Conservation (phyloP, 2,797 vertebrate genomes). For the Mus minutoides region DNA sequence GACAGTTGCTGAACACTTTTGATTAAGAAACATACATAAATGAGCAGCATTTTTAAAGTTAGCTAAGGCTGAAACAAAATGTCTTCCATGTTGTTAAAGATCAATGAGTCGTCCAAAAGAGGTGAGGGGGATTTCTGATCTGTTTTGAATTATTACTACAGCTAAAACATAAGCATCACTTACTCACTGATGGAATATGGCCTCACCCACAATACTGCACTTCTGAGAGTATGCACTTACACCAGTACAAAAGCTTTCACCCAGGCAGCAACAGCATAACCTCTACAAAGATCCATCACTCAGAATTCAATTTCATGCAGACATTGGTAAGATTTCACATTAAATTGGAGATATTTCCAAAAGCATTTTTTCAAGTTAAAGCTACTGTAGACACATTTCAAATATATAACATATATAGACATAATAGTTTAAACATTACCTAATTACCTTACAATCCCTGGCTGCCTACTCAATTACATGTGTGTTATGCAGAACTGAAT, state of each 20-base stretch:
- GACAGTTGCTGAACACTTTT: not conserved
- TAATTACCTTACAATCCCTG: not conserved
- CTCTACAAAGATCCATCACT: not conserved
- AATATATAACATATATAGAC: not conserved
- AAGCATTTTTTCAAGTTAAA: slow-evolving; percentile 46
- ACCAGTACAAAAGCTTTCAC: not conserved
- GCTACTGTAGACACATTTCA: not conserved
- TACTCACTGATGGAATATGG: not conserved
- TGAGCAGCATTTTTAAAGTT: not conserved
- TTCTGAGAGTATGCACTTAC: not conserved
- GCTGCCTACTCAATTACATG: slow-evolving; percentile 31
- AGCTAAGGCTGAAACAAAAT: slow-evolving; percentile 36
- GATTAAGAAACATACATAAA: slow-evolving; percentile 1
- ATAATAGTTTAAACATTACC: not conserved
- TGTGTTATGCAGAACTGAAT: not conserved
- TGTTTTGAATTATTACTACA: slow-evolving; percentile 38
- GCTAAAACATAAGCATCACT: not conserved
- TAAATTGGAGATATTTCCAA: slow-evolving; percentile 36
- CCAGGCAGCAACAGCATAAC: not conserved
- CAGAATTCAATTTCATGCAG: not conserved
- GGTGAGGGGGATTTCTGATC: not conserved
- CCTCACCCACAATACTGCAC: not conserved
- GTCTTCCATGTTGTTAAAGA: slow-evolving; percentile 30
- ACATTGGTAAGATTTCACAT: slow-evolving; percentile 26
- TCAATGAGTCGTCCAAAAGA: slow-evolving; percentile 41